phyloP scores from a whole-genome alignment of 1,140 invertebrate genomes.

The Drosophila sucinea region DNA sequence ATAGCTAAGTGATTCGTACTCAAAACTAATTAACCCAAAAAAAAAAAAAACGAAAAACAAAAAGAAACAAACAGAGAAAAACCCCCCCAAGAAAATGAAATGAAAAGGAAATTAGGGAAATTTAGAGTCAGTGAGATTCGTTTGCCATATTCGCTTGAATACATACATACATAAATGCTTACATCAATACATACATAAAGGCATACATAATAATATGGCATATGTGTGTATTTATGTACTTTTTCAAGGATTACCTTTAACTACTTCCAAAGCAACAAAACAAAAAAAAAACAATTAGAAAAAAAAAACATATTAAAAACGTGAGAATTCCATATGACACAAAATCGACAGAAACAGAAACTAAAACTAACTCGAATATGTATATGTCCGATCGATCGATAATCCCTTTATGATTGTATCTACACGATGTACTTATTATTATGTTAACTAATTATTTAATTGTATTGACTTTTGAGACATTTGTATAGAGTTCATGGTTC shows the following conservation, averaged over 20 bases:
- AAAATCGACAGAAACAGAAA: neutral
- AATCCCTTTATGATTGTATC: neutral
- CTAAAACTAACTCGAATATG: neutral
- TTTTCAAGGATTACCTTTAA: conserved; percentile 25
- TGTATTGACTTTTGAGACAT: conserved; percentile 19
- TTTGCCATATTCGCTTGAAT: conserved; percentile 24
- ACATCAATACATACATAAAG: neutral
- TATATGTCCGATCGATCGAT: neutral
- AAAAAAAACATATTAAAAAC: neutral
- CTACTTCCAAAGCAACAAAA: conserved; percentile 33
- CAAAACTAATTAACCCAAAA: neutral
- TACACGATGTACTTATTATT: neutral
- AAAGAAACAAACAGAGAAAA: too few relatives aligned
- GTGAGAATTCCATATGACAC: neutral
- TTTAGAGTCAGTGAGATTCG: conserved; percentile 13
- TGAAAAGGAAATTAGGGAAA: neutral
- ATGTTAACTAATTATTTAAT: conserved; percentile 1
- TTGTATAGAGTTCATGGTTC: conserved; percentile 42
- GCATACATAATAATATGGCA: neutral
- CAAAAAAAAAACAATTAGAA: neutral
- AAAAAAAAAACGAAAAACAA: neutral
- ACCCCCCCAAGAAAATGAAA: too few relatives aligned
- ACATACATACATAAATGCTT: conserved; percentile 11
- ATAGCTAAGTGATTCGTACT: conserved; percentile 23
- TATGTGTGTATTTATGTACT: conserved; percentile 7